Conservation (phyloP, 2,113 vertebrate species). For the Scomber japonicus region DNA sequence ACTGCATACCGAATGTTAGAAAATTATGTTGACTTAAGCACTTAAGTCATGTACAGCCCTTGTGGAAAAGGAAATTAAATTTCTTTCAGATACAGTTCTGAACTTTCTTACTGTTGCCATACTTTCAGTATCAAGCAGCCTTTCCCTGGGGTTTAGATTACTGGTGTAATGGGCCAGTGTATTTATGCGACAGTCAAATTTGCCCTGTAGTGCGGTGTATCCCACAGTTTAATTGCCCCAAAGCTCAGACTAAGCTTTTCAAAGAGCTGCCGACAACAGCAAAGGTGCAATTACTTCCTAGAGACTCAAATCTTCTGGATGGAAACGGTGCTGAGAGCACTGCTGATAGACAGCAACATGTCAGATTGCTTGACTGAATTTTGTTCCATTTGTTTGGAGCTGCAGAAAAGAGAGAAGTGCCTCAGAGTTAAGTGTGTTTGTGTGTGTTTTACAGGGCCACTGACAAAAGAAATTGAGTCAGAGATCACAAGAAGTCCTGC, state of each 20-base stretch:
- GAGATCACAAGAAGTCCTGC: constrained; percentile 94
- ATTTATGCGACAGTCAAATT: neutral
- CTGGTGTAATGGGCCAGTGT: neutral
- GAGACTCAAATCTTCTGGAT: constrained; percentile 1
- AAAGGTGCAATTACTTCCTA: constrained; percentile 46
- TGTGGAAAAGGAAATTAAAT: neutral
- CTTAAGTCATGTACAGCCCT: no score
- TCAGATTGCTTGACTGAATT: constrained; percentile 7
- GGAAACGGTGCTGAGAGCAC: constrained; percentile 4
- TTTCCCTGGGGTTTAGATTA: neutral
- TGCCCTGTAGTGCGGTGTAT: constrained; percentile 1
- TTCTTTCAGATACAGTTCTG: neutral
- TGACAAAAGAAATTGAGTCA: constrained; percentile 92
- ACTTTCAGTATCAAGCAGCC: neutral
- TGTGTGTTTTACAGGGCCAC: constrained; percentile 84
- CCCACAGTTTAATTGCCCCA: constrained; percentile 41
- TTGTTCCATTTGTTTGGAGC: constrained; percentile 34
- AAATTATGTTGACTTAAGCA: constrained; percentile 1
- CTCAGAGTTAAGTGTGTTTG: constrained; percentile 18
- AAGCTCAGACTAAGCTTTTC: constrained; percentile 44
- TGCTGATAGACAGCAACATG: constrained; percentile 25
- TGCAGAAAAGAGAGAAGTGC: constrained; percentile 18
- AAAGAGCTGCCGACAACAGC: constrained; percentile 49
- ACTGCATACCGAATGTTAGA: neutral
- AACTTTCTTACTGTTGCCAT: neutral